Percentiles rank a stretch among this genome's conserved stretches.
These are phyloP conservation scores for Caenorhabditis becei DNA, from an alignment of 2,888 invertebrate genomes.

Conservation along the genomic window DNA sequence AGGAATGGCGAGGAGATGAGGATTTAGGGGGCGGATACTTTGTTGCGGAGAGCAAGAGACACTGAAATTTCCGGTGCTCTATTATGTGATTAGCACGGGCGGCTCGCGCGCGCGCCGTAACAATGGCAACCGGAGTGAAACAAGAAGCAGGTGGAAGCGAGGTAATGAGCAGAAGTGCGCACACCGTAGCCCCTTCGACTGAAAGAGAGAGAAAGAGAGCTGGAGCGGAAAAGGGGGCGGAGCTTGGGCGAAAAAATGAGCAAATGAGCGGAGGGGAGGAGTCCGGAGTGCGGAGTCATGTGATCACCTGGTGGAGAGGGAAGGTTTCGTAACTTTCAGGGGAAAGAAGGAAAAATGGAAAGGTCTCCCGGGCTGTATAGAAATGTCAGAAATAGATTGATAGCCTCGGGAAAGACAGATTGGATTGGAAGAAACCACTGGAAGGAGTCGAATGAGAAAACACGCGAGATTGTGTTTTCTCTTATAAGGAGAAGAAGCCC, in stretches of 20 bases:
- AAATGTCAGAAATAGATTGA: too few species aligned
- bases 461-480: too few species aligned
- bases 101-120: slow-evolving; percentile 24
- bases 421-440: too few species aligned
- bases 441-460: too few species aligned
- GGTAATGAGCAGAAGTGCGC: slow-evolving; percentile 22
- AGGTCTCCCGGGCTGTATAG: too few species aligned
- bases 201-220: not conserved
- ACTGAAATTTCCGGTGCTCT: slow-evolving; percentile 50
- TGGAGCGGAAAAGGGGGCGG: not conserved
- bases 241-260: not conserved
- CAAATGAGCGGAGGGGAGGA: not conserved
- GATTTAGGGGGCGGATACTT: slow-evolving; percentile 37
- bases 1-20: slow-evolving; percentile 13
- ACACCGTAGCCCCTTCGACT: not conserved
- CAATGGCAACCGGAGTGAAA: slow-evolving; percentile 56
- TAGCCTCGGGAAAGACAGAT: too few species aligned
- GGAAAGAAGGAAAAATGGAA: too few species aligned
- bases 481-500: too few species aligned
- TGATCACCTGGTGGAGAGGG: not conserved
- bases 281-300: not conserved
- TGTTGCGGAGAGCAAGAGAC: slow-evolving; percentile 36
- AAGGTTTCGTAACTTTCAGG: not conserved
- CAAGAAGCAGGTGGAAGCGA: slow-evolving; percentile 39
- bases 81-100: slow-evolving; percentile 41